Evolutionary conservation across 1,140 invertebrate genomes (phyloP), one percentile per base, ranked within the genome.

Genomic region (Diploscapter pachys): DNA sequence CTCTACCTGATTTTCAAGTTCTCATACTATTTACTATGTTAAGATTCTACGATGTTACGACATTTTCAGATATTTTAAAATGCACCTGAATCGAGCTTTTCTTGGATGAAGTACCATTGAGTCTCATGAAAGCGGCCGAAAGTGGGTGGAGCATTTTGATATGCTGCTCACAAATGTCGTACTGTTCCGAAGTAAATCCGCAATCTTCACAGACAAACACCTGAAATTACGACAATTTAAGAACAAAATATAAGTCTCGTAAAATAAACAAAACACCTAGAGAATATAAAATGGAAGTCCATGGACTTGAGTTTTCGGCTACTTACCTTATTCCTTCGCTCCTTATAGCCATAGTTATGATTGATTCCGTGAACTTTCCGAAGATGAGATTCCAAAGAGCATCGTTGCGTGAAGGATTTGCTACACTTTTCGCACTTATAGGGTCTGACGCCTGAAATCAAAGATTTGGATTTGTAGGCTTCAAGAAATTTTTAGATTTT

Each of bases 161-260:
- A 77, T 84, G 83, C 11, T 57, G n/a, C 48, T 80, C 66, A 63
- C 82, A 84, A n/a, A 81, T 70, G 31, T 84, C 83, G 71, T 82
- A 84, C 8, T 97, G 93, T 77, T 92, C 92, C 31, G 96, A 97
- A 9, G 96, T 98, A 87, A 97, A 94, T 55, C 97, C 96, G 86
- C 96, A 99, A 85, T 99, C 96, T 88, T 99, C 96, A 87, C 96
- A 99, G 5, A 99, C 96, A 87, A 99, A 99, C 87, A 96, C 92
- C 92, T 93, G 81, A 63, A 89, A 85, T 69, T 72, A 2, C 2
- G 55, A 4, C 2, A 5, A 82, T 53, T 9, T 62, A 69, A 72
- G 3, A 48, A 31, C 31, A 31, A 31, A 31, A 31, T 31, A 31
- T 31, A 31, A 31, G 31, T 31, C 31, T 31, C 31, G 31, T 31